Base-by-base conservation (phyloP, 2,797 vertebrate species). In the Myiothlypis coronata region DNA sequence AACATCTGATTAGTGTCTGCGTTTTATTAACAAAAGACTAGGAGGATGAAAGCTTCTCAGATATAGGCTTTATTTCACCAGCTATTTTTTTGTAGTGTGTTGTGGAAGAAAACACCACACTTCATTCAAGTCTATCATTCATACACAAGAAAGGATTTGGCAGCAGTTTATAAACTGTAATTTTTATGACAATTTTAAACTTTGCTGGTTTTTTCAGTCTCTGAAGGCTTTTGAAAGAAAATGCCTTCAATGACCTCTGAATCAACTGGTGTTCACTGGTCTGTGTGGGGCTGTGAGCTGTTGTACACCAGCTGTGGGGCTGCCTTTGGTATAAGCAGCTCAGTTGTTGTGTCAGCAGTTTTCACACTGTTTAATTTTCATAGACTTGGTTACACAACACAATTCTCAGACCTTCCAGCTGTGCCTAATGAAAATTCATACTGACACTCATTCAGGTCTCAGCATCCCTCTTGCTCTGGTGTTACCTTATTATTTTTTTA, bases 371-470 rank as follows among this genome's bases (percentile, higher is more conserved):
- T 87, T 94, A 83, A 91, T 93, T 93, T 93, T 94, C 84, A 94
- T 84, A 65, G 55, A n/a, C 83, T 61, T 57, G 53, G 89, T 90
- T 94, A 59, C 63, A 77, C 83, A 96, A 95, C 72, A 83, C 46
- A 52, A 37, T 93, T 82, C 68, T 95, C 75, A 72, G 71, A 74
- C 69, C 70, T 96, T 92, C 89, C 90, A 95, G 94, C 89, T 91
- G 79, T 78, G 80, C 89, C 82, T 96, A 84, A 95, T 90, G 82
- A 79, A 93, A 96, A 89, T 93, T 85, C 83, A 82, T 83, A 57
- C 53, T 78, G 84, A 87, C 74, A 72, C 15, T 78, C 44, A n/a
- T 69, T 92, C 75, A 63, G 64, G 16, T 74, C 59, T 93, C 68
- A 52, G 57, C 57, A 71, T 41, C 57, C 41, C 23, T 34, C 34